A percentile compares a stretch with the other conserved stretches of the same genome.
phyloP scores from a whole-genome alignment of 2,797 vertebrate genomes.

The Cirrhinus molitorella region DNA sequence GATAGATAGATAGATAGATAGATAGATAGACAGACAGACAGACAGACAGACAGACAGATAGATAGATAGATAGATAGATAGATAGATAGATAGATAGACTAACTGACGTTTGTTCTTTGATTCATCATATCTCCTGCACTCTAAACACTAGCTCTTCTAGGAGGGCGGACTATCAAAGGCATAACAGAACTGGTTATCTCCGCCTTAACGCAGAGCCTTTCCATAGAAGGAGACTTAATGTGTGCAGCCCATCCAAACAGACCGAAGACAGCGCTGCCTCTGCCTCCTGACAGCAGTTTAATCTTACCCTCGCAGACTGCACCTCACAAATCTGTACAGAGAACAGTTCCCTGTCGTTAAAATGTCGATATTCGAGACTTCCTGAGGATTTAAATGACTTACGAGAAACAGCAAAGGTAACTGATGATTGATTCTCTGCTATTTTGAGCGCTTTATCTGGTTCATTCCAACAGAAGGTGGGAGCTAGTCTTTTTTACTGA shows the following conservation, averaged over 20 bases:
- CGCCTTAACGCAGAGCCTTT: slow-evolving; percentile 32
- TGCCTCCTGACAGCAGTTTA: background rate
- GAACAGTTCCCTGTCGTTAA: background rate
- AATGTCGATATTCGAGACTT: background rate
- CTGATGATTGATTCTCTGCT: background rate
- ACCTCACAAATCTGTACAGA: background rate
- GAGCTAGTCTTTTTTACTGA: background rate
- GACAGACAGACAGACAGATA: too few species aligned
- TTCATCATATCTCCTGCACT: background rate
- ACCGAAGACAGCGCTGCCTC: background rate
- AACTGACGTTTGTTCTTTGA: background rate
- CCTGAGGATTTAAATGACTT: background rate
- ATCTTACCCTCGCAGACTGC: background rate
- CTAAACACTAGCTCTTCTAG: background rate
- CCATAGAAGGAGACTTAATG: slow-evolving; percentile 40
- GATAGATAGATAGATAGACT: background rate
- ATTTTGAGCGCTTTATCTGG: background rate
- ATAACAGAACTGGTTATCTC: background rate
- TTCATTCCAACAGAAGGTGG: background rate
- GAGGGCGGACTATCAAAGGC: slow-evolving; percentile 1
- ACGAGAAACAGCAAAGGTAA: background rate
- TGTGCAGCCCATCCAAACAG: slow-evolving; percentile 17
- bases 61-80: background rate
- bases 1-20: too few species aligned
- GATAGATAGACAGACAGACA: too few species aligned